These are phyloP conservation scores for Natator depressus DNA, from an alignment of 2,113 vertebrate genomes.

Conservation along the genomic window DNA sequence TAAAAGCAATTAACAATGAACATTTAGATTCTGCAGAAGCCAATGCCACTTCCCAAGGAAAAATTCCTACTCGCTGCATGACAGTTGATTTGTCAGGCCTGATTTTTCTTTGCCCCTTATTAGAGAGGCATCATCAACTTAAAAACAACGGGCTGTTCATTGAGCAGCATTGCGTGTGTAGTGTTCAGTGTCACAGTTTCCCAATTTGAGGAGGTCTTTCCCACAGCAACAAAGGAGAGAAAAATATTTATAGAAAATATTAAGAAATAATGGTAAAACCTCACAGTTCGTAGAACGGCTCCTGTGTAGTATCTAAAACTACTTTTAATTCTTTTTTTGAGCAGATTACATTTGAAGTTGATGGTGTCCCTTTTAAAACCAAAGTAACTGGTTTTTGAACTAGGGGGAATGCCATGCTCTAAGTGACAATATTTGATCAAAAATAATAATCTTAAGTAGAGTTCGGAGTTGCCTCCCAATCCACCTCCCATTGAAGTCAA, in stretches of 20 bases:
- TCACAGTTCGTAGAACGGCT: background rate
- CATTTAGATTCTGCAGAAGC: background rate
- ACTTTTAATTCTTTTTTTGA: background rate
- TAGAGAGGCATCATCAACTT: background rate
- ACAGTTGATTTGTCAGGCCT: background rate
- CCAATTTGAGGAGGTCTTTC: background rate
- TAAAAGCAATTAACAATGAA: background rate
- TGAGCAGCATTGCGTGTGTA: background rate
- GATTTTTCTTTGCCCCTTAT: background rate
- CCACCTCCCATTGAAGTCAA: background rate
- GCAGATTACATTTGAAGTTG: background rate
- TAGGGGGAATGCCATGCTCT: background rate
- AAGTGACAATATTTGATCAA: slow-evolving; percentile 30
- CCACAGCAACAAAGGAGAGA: background rate
- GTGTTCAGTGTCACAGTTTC: accelerated
- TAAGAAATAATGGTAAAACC: background rate
- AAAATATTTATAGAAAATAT: background rate
- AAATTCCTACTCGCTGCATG: background rate
- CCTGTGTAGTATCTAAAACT: background rate
- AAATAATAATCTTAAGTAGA: background rate
- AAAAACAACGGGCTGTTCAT: accelerated
- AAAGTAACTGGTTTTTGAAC: background rate
- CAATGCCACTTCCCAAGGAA: background rate
- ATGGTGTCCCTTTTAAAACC: background rate
- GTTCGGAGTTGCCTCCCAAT: slow-evolving; percentile 38